phyloP scores from a whole-genome alignment of 2,797 vertebrate species.

The Notoglanidium macrostoma region DNA sequence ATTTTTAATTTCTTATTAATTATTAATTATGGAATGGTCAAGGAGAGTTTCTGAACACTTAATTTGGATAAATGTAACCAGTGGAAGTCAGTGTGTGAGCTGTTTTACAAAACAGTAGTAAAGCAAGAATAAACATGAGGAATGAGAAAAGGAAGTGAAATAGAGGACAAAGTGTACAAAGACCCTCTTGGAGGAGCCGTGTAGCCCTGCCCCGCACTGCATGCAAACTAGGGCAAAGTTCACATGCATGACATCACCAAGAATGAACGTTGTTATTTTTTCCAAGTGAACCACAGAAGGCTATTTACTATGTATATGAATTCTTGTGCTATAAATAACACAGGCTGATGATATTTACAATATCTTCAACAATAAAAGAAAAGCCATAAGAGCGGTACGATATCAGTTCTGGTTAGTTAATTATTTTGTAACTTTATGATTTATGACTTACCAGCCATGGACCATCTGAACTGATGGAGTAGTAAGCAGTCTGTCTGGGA shows the following conservation, averaged over 20 bases:
- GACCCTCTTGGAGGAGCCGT: conserved; percentile 27
- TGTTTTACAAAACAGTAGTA: neutral
- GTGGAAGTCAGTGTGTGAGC: neutral
- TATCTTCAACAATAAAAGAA: neutral
- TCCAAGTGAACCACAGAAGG: neutral
- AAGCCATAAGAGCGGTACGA: neutral
- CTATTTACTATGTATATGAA: conserved; percentile 1
- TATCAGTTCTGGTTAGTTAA: neutral
- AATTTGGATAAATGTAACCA: neutral
- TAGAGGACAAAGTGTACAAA: conserved; percentile 71
- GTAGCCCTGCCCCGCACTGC: neutral
- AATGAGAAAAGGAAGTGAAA: conserved; percentile 39
- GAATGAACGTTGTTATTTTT: neutral
- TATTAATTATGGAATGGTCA: neutral
- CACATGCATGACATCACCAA: conserved; percentile 44
- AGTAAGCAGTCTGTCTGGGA: conserved; percentile 84
- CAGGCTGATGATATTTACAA: neutral
- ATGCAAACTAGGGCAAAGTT: conserved; percentile 56
- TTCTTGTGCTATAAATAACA: conserved; percentile 16
- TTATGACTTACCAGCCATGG: conserved; percentile 85
- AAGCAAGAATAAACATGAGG: conserved; percentile 42
- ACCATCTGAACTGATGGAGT: conserved; percentile 90
- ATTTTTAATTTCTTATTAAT: neutral
- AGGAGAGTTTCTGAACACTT: neutral
- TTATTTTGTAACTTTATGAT: neutral